These are phyloP conservation scores for Heterocephalus glaber DNA, from an alignment of 2,113 vertebrate genomes.

Conservation along the genomic window DNA sequence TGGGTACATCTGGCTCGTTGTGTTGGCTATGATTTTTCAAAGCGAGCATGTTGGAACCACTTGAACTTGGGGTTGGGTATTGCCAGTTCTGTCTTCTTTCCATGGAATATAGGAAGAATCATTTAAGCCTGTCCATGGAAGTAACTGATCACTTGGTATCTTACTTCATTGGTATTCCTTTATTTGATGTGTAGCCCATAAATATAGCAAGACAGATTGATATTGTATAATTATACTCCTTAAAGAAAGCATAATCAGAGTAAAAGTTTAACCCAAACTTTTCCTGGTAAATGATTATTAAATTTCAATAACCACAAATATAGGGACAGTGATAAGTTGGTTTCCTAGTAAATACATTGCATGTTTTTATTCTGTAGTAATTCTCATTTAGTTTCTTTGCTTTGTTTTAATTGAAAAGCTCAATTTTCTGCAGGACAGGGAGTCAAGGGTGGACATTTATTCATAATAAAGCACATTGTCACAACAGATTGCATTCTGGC, in stretches of 20 bases:
- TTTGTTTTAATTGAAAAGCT: slow-evolving; percentile 35
- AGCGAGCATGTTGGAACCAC: neutral
- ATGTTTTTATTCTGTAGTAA: neutral
- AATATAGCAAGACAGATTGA: neutral
- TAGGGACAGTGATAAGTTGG: neutral
- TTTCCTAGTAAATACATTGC: neutral
- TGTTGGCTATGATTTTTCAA: neutral
- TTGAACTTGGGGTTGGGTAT: neutral
- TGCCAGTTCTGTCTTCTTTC: neutral
- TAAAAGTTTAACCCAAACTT: neutral
- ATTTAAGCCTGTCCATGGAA: neutral
- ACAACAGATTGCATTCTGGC: slow-evolving; percentile 32
- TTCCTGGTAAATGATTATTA: neutral
- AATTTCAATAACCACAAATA: neutral
- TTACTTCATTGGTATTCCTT: neutral
- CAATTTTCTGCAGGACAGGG: neutral
- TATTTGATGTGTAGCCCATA: neutral
- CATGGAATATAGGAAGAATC: neutral
- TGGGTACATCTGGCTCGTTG: neutral
- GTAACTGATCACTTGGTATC: neutral
- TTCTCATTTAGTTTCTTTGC: neutral
- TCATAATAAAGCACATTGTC: slow-evolving; percentile 41
- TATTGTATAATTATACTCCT: neutral
- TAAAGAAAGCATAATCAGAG: neutral
- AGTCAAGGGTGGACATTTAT: neutral